phyloP scores from a whole-genome alignment of 1,140 invertebrate species.

The Zaprionus tsacasi region DNA sequence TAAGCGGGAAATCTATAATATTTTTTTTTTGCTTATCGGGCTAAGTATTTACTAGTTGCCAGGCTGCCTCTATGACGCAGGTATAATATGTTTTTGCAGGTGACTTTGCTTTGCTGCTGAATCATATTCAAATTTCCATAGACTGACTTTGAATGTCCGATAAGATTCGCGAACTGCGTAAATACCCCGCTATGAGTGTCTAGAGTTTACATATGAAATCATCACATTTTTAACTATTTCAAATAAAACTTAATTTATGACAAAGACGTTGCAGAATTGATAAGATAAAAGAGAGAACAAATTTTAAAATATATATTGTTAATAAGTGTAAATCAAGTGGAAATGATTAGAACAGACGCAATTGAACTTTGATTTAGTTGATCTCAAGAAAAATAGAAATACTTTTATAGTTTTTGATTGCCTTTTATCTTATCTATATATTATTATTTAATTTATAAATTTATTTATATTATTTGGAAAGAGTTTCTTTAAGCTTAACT shows the following conservation, averaged over 20 bases:
- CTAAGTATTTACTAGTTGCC: slow-evolving; percentile 7
- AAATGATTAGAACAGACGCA: not conserved
- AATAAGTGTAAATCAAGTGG: not conserved
- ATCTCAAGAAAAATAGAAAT: no score
- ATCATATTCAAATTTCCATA: slow-evolving; percentile 1
- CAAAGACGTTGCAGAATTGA: not conserved
- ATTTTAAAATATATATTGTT: not conserved
- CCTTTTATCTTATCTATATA: not conserved
- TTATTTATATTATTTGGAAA: not conserved
- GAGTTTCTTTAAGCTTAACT: not conserved
- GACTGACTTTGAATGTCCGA: slow-evolving; percentile 6
- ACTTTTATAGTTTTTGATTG: no score
- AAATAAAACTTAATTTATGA: slow-evolving; percentile 1
- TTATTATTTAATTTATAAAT: not conserved
- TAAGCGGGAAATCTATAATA: slow-evolving; percentile 47
- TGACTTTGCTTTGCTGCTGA: not conserved
- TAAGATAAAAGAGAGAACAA: not conserved
- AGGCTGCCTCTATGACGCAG: not conserved
- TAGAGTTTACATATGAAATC: slow-evolving; percentile 3
- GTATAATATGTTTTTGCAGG: not conserved
- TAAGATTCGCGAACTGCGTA: not conserved
- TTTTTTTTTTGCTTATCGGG: slow-evolving; percentile 25
- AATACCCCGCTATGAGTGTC: not conserved
- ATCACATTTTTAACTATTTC: not conserved
- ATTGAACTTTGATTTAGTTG: no score